These are phyloP conservation scores for Pseudomugil gertrudae DNA, from an alignment of 2,797 vertebrate species.

Conservation along the genomic window DNA sequence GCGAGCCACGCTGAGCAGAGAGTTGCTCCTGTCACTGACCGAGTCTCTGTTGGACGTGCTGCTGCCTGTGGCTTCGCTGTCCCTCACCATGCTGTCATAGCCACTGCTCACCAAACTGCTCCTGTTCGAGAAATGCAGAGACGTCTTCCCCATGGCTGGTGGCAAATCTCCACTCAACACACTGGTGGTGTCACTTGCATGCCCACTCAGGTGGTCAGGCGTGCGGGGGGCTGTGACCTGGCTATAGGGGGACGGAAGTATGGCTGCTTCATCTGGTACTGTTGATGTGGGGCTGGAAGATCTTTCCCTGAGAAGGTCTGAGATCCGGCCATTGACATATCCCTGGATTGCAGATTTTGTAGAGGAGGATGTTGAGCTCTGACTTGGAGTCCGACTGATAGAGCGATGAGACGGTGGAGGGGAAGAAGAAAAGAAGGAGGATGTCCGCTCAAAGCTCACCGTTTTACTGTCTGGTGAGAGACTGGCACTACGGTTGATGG, in stretches of 20 bases:
- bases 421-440: slow-evolving; percentile 67
- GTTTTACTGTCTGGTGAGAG: slow-evolving; percentile 87
- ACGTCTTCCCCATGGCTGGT: slow-evolving; percentile 96
- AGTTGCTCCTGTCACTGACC: slow-evolving; percentile 91
- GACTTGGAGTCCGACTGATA: slow-evolving; percentile 87
- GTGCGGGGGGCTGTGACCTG: slow-evolving; percentile 90
- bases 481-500: slow-evolving; percentile 87
- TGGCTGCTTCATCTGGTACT: slow-evolving; percentile 76
- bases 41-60: slow-evolving; percentile 90
- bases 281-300: slow-evolving; percentile 72
- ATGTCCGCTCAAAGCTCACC: slow-evolving; percentile 61
- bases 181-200: slow-evolving; percentile 92
- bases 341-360: slow-evolving; percentile 87
- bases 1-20: slow-evolving; percentile 75
- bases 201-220: slow-evolving; percentile 88
- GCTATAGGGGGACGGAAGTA: slow-evolving; percentile 92
- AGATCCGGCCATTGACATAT: slow-evolving; percentile 90
- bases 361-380: slow-evolving; percentile 85
- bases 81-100: slow-evolving; percentile 94
- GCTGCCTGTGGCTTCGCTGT: slow-evolving; percentile 93
- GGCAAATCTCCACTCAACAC: slow-evolving; percentile 92
- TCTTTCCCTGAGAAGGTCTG: slow-evolving; percentile 86
- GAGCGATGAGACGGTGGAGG: slow-evolving; percentile 89
- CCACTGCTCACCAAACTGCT: slow-evolving; percentile 94
- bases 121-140: slow-evolving; percentile 88